A percentile compares a stretch with the other conserved stretches of the same genome.
Evolutionary conservation across 2,797 vertebrate genomes (phyloP).

Genomic region (Eulemur mongoz): DNA sequence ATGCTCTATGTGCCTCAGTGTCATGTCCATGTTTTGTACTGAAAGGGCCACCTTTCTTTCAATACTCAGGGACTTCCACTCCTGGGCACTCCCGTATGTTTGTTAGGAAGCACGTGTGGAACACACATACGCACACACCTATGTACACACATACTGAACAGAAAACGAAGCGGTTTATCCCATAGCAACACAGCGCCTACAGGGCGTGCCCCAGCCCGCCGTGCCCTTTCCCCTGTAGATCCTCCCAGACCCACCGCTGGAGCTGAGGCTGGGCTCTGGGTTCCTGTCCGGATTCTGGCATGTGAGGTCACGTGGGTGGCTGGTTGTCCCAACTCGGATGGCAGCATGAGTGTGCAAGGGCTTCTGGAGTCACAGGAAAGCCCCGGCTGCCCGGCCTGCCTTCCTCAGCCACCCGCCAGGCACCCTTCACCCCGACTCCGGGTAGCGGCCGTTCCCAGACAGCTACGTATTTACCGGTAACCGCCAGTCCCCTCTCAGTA

Average conservation of each 20-base stretch:
- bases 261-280: background rate
- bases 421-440: fast-evolving
- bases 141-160: background rate
- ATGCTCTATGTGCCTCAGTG: fast-evolving
- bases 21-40: background rate
- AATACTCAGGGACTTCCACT: background rate
- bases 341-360: background rate
- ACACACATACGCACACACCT: background rate
- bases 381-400: background rate
- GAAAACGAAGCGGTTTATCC: fast-evolving
- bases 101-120: background rate
- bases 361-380: background rate
- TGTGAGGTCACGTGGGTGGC: fast-evolving
- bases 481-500: background rate
- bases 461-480: background rate
- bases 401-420: background rate
- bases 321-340: background rate
- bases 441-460: too few species aligned
- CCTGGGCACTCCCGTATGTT: background rate
- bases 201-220: background rate
- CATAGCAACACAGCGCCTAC: background rate
- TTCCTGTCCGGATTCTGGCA: background rate
- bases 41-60: background rate
- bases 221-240: background rate
- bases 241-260: background rate